Percentiles rank a stretch among this genome's conserved stretches.
phyloP scores from a whole-genome alignment of 2,888 invertebrate genomes.

The Cryptocephalus primarius region DNA sequence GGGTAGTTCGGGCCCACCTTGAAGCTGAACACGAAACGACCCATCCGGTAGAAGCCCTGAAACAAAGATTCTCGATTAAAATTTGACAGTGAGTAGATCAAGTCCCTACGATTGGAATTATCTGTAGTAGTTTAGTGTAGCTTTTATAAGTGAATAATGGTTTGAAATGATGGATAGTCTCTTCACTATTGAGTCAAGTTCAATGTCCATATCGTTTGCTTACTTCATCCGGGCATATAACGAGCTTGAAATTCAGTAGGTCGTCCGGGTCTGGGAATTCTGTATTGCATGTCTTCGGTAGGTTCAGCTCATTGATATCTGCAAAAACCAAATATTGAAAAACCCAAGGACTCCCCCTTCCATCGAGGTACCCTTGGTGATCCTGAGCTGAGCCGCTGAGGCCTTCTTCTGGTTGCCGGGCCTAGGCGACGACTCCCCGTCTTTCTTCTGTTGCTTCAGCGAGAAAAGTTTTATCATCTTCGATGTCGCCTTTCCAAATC shows the following conservation, averaged over 20 bases:
- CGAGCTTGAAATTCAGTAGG: conserved; percentile 87
- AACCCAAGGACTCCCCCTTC: not conserved
- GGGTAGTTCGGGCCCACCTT: conserved; percentile 97
- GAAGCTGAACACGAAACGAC: conserved; percentile 93
- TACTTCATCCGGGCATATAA: conserved; percentile 93
- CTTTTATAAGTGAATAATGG: too few species aligned
- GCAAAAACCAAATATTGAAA: conserved; percentile 33
- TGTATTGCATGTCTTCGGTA: conserved; percentile 92
- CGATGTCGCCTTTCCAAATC: conserved; percentile 9
- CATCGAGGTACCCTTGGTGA: conserved; percentile 78
- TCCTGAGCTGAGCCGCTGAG: conserved; percentile 92
- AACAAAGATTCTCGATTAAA: conserved; percentile 12
- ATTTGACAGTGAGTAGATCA: not conserved
- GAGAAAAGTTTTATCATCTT: conserved; percentile 97
- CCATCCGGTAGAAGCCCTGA: conserved; percentile 86
- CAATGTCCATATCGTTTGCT: not conserved
- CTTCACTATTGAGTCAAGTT: too few species aligned
- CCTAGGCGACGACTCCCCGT: conserved; percentile 76
- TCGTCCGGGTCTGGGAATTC: conserved; percentile 96
- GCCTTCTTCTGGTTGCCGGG: conserved; percentile 79
- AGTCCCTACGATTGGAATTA: not conserved
- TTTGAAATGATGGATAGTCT: too few species aligned
- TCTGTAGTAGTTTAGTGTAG: too few species aligned
- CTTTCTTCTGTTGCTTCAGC: conserved; percentile 96
- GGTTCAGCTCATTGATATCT: conserved; percentile 95